Evolutionary conservation across 2,888 invertebrate species (phyloP).

Genomic region (Dryobota labecula): DNA sequence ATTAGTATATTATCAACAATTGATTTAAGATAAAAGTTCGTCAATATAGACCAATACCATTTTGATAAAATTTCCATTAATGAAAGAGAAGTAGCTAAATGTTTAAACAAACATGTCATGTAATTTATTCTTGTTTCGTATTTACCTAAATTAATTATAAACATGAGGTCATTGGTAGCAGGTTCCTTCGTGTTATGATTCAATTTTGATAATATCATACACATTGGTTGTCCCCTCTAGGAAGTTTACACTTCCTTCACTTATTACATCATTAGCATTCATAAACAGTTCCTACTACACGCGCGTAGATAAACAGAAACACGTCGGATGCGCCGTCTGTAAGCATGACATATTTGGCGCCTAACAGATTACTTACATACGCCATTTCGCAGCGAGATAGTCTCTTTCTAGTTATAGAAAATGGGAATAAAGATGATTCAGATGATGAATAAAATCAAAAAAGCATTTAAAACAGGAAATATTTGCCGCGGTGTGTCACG

Average conservation of each 20-base stretch:
- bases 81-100: conserved; percentile 5
- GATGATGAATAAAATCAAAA: neutral
- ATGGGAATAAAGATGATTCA: conserved; percentile 16
- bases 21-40: neutral
- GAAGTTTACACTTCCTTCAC: conserved; percentile 57
- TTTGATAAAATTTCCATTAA: conserved; percentile 3
- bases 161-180: conserved; percentile 52
- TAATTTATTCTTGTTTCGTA: conserved; percentile 25
- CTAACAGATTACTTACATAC: conserved; percentile 20
- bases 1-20: neutral
- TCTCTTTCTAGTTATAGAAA: conserved; percentile 14
- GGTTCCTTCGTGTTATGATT: conserved; percentile 34
- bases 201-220: conserved; percentile 43
- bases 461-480: conserved; percentile 18
- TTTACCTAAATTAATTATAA: conserved; percentile 14
- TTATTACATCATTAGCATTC: conserved; percentile 62
- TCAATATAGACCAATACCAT: neutral
- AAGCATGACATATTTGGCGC: conserved; percentile 27
- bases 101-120: conserved; percentile 27
- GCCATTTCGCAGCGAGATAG: conserved; percentile 5
- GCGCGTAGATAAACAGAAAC: conserved; percentile 48
- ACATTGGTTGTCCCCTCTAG: conserved; percentile 27
- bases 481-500: conserved; percentile 3
- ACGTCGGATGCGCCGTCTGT: conserved; percentile 13
- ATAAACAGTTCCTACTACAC: conserved; percentile 57